Percentiles rank a stretch among this genome's conserved stretches.
Evolutionary conservation across 2,113 vertebrate species (phyloP).

Genomic region (Melanerpes formicivorus): DNA sequence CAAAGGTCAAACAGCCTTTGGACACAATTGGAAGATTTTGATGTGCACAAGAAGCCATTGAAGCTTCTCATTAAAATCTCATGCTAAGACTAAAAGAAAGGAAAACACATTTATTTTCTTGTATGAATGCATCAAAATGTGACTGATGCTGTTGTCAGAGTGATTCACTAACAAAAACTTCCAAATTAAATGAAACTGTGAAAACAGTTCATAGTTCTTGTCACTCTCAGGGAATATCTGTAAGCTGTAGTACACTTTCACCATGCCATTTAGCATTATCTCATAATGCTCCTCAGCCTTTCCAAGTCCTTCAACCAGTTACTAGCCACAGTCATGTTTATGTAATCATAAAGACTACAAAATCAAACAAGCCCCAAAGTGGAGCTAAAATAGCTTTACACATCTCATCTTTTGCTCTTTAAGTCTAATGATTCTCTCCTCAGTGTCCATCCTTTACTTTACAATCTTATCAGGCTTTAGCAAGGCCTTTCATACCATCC

Average conservation of each 20-base stretch:
- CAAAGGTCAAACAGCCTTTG: constrained; percentile 19
- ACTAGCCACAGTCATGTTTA: neutral
- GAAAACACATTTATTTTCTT: constrained; percentile 11
- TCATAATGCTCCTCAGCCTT: neutral
- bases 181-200: neutral
- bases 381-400: neutral
- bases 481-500: too few species aligned
- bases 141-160: constrained; percentile 35
- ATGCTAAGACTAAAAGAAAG: constrained; percentile 7
- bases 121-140: neutral
- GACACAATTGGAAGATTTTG: constrained; percentile 11
- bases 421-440: neutral
- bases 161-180: neutral
- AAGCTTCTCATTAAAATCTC: constrained; percentile 42
- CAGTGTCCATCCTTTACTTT: neutral
- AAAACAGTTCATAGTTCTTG: neutral
- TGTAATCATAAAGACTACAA: neutral
- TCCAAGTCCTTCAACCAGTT: neutral
- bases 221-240: neutral
- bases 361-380: neutral
- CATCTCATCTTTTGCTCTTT: neutral
- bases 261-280: neutral
- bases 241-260: neutral
- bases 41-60: neutral
- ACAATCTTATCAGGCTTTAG: neutral